Base-by-base conservation (phyloP, 2,888 invertebrate species). In the Tyria jacobaeae region DNA sequence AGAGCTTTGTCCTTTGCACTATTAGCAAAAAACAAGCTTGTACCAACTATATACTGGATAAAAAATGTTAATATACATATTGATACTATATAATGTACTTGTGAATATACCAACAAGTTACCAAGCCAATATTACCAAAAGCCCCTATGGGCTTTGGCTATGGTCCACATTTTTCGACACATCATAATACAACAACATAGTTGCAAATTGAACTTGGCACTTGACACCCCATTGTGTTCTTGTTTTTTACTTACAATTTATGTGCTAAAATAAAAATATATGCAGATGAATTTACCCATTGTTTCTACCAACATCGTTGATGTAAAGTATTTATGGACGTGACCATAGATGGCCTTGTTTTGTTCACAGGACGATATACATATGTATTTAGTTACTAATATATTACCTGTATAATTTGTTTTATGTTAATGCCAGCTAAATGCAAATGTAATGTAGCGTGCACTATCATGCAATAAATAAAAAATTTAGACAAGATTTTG, bases 151-250 rank as follows among this genome's bases (percentile, higher is more conserved):
- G 4, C 25, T 15, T n/a, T 35, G 24, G 4, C 41, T n/a, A n/a
- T n/a, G n/a, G n/a, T n/a, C n/a, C n/a, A n/a, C 50, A 60, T 50
- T 49, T 35, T 34, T 47, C 27, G 27, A 48, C 41, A 39, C 35
- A 24, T 17, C 51, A 25, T 31, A 50, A 12, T 53, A 60, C 51
- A 14, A 51, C 34, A 21, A 34, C 50, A 34, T 34, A 21, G 34
- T 51, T 34, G 50, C 14, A 51, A 17, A 34, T 68, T 54, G 51
- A 55, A 57, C 31, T 51, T 58, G 60, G 44, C 54, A 62, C 6
- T 51, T 44, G 24, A 68, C 62, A 58, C 61, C 59, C 57, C 62
- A 53, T 34, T 61, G 59, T 65, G 59, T 54, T 53, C 57, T 34
- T 60, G 52, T 61, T 68, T 47, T 31, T 27, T 50, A 21, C 34